Percentiles rank a stretch among this genome's conserved stretches.
phyloP scores from a whole-genome alignment of 2,888 invertebrate species.

The Nomada lathburiana region DNA sequence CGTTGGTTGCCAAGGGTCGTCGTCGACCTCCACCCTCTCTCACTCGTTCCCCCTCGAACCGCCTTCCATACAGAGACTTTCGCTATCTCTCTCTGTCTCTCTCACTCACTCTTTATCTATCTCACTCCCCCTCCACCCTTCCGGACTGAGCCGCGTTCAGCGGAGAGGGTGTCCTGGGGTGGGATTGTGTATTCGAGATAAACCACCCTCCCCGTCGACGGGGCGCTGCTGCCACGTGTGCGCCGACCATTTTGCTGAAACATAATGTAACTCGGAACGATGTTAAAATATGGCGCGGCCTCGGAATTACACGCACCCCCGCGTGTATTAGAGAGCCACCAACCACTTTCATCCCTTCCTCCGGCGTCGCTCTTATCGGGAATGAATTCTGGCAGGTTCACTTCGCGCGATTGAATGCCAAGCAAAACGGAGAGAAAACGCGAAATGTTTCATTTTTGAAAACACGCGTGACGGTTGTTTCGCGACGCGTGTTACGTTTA shows the following conservation, averaged over 20 bases:
- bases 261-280: conserved; percentile 80
- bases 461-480: neutral
- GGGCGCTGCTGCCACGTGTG: conserved; percentile 80
- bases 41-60: conserved; percentile 51
- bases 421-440: conserved; percentile 50
- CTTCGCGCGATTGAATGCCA: conserved; percentile 67
- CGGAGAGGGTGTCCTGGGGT: conserved; percentile 64
- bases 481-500: neutral
- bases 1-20: conserved; percentile 78
- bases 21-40: conserved; percentile 67
- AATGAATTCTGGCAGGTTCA: conserved; percentile 69
- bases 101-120: conserved; percentile 2
- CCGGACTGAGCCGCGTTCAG: conserved; percentile 30
- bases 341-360: conserved; percentile 50
- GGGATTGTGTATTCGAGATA: conserved; percentile 82
- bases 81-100: neutral
- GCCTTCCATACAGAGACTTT: conserved; percentile 32
- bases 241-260: conserved; percentile 83
- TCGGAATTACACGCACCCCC: conserved; percentile 74
- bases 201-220: conserved; percentile 78
- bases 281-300: conserved; percentile 80
- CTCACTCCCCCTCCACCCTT: conserved; percentile 28
- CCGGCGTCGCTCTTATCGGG: conserved; percentile 53
- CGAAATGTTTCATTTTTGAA: conserved; percentile 31
- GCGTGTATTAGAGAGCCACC: conserved; percentile 70